phyloP scores from a whole-genome alignment of 2,888 invertebrate species.

The Nemoura dubitans region DNA sequence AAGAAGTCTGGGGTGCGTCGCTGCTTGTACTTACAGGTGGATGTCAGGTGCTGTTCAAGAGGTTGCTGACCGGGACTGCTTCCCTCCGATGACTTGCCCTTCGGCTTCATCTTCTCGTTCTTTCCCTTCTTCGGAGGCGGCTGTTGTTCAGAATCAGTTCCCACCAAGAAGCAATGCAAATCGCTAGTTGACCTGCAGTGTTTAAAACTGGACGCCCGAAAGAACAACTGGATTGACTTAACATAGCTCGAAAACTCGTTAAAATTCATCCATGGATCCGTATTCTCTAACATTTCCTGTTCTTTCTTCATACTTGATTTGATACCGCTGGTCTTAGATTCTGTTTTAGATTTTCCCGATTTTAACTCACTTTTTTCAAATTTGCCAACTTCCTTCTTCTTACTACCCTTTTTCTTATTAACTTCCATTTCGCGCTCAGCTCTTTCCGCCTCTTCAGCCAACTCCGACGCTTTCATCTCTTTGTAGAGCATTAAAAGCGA shows the following conservation, averaged over 20 bases:
- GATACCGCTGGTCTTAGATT: neutral
- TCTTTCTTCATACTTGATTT: neutral
- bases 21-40: neutral
- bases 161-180: neutral
- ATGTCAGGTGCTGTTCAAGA: neutral
- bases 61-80: neutral
- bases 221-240: neutral
- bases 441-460: neutral
- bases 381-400: neutral
- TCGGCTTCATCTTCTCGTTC: neutral
- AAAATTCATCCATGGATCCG: slow-evolving; percentile 30
- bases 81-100: neutral
- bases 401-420: neutral
- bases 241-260: neutral
- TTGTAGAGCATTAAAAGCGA: neutral
- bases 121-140: neutral
- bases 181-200: neutral
- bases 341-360: neutral
- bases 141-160: no score
- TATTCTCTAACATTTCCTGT: neutral
- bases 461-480: neutral
- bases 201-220: slow-evolving; percentile 19
- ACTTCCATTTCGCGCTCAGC: neutral
- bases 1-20: neutral
- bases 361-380: neutral